phyloP scores from a whole-genome alignment of 2,797 vertebrate genomes.

The Chloroceryle inda region DNA sequence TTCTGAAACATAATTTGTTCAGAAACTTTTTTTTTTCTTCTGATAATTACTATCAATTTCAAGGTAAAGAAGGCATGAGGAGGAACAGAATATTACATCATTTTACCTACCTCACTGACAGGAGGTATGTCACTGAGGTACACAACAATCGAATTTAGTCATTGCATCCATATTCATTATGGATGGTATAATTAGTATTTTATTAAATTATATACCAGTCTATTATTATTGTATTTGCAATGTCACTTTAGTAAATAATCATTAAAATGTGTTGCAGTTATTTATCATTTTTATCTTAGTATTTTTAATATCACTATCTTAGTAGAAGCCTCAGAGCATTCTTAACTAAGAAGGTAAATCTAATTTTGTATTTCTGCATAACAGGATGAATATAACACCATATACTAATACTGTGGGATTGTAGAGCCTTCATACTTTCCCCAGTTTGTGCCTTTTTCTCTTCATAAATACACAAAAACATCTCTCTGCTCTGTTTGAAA shows the following conservation, averaged over 20 bases:
- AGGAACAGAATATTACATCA: neutral
- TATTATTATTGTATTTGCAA: neutral
- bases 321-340: neutral
- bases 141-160: neutral
- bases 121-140: neutral
- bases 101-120: neutral
- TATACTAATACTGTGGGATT: neutral
- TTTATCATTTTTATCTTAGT: neutral
- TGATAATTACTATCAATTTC: neutral
- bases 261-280: neutral
- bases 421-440: neutral
- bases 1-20: neutral
- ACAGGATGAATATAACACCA: conserved; percentile 30
- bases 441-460: neutral
- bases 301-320: neutral
- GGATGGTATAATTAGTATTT: neutral
- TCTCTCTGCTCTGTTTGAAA: neutral
- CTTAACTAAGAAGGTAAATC: neutral
- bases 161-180: neutral
- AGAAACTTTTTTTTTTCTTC: neutral
- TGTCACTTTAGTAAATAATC: neutral
- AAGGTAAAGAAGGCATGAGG: neutral
- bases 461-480: neutral
- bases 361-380: conserved; percentile 34
- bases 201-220: neutral